Base-by-base conservation (phyloP, 2,797 vertebrate genomes). In the Jordanella pulchra region DNA sequence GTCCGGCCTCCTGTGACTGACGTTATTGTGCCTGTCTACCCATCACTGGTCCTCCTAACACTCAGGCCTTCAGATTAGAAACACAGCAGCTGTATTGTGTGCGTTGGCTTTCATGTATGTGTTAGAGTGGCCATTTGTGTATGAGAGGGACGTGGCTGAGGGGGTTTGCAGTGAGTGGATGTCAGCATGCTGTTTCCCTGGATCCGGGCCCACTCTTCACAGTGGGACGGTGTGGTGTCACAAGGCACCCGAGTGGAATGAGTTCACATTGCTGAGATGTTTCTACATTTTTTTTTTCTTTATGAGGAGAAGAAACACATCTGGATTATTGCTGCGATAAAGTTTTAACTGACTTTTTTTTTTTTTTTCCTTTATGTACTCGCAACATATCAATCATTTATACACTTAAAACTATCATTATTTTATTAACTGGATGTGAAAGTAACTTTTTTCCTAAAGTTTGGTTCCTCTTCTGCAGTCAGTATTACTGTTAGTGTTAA, bases 1-100 rank as follows among this genome's bases (percentile, higher is more conserved):
- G 73, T 65, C 69, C 72, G 77, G 84, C 72, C 30, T 80, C 75
- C 86, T 81, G 87, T 93, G 93, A 93, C 93, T 93, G 92, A 93
- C 70, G 88, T 86, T 90, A 91, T 93, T 95, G 92, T 94, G 89
- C 92, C 78, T 74, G 55, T 11, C 65, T 82, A 44, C 82, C 72
- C 78, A 90, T 83, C 87, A 48, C 82, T 91, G 71, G 48, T 78
- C 85, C 91, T 85, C 91, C 90, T 89, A 93, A 89, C 83, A 79
- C 83, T 75, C 90, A 75, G 84, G 83, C 89, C 86, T 89, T 89
- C 84, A 78, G 91, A 94, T 92, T 90, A 90, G 85, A 86, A 89
- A 82, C 81, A 94, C 92, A 94, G 92, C 91, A 93, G 90, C 92
- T 93, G 91, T 93, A 92, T 92, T 94, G 92, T 94, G 90, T 89